Evolutionary conservation across 1,140 invertebrate species (phyloP), one percentile per base, ranked within the genome.

Genomic region (Rhyzopertha dominica): DNA sequence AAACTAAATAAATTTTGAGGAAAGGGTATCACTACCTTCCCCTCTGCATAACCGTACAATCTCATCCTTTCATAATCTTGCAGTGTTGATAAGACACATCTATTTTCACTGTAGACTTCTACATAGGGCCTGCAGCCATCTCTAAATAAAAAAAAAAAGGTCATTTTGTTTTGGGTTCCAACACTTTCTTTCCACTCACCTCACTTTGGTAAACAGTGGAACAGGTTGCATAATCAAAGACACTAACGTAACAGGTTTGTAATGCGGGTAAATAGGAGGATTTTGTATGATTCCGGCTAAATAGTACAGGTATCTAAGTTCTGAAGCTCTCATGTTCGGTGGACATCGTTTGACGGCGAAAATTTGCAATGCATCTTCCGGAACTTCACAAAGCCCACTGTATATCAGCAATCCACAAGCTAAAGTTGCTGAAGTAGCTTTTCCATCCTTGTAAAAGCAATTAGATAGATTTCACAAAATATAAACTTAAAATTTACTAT

Each of bases 91-190:
- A 92, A 76, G 9, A 95, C 68, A 61, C 89, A 75, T 30, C 89
- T 80, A 47, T 92, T 90, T 58, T 90, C 90, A 56, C 88, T 85
- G 65, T 85, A 95, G 23, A 97, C 79, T 71, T 98, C 93, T 16
- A 94, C 75, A 70, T 90, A 96, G 9, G 93, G 91, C 47, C 92
- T 75, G 63, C 92, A 95, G 1, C 94, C 94, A 74, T 95, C 94
- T 43, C 88, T 86, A 56, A 30, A 67, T 63, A 20, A 17, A 8
- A 12, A 3, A 50, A 10, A 32, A 20, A 49, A 36, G 1, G 10
- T n/a, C n/a, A 40, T 7, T 30, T 18, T 10, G 12, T 19, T 16
- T 43, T 37, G 5, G 37, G 10, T 37, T 18, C 18, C 2, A 25
- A 18, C 47, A 3, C 32, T 5, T 20, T 42, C 1, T 17, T 38